phyloP scores from a whole-genome alignment of 2,113 vertebrate genomes.

The Trichomycterus rosablanca region DNA sequence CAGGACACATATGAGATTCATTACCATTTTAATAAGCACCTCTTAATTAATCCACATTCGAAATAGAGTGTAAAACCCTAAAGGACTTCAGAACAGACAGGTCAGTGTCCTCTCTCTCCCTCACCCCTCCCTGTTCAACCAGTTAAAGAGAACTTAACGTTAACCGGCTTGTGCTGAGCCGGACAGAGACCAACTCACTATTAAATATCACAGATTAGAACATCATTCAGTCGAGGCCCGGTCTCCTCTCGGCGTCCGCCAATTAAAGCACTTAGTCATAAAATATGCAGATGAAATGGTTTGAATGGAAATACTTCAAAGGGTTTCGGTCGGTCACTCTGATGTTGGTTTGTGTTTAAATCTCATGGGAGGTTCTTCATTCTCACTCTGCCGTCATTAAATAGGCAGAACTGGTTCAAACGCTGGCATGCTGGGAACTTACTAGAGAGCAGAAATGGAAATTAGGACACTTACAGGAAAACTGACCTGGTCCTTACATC shows the following conservation, averaged over 20 bases:
- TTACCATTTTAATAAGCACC: constrained; percentile 68
- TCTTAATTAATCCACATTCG: constrained; percentile 73
- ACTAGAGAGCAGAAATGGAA: constrained; percentile 27
- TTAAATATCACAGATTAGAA: constrained; percentile 58
- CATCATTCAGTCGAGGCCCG: constrained; percentile 51
- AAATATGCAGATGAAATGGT: constrained; percentile 63
- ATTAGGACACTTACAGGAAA: constrained; percentile 7
- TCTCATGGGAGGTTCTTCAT: constrained; percentile 48
- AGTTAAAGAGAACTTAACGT: constrained; percentile 43
- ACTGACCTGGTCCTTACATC: too few species aligned
- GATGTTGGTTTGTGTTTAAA: constrained; percentile 43
- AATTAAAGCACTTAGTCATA: constrained; percentile 65
- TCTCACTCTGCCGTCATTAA: constrained; percentile 38
- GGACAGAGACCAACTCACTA: constrained; percentile 47
- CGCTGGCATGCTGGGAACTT: constrained; percentile 33
- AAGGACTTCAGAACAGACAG: constrained; percentile 64
- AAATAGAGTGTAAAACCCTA: constrained; percentile 62
- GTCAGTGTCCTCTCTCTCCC: constrained; percentile 51
- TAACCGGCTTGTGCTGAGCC: constrained; percentile 51
- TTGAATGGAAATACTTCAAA: constrained; percentile 66
- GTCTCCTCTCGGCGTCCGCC: constrained; percentile 57
- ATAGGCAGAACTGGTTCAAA: constrained; percentile 36
- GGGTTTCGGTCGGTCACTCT: constrained; percentile 52
- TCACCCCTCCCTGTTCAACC: constrained; percentile 29
- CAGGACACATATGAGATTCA: constrained; percentile 64